Conservation (phyloP, 2,797 vertebrate species). For the Tapirus indicus region DNA sequence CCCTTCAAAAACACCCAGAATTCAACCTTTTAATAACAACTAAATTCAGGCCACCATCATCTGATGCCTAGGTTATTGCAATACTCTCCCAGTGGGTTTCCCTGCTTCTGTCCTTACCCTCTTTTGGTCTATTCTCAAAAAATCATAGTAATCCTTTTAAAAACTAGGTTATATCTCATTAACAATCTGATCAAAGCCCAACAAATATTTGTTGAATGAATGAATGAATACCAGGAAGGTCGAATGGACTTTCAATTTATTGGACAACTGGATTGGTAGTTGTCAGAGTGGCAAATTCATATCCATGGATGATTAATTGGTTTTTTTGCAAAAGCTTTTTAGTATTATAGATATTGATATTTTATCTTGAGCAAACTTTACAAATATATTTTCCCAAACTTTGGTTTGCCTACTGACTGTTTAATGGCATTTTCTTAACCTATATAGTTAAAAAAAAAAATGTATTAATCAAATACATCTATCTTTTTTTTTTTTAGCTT, state of each 20-base stretch:
- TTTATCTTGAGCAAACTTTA: not conserved
- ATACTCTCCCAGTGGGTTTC: not conserved
- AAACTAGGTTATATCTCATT: not conserved
- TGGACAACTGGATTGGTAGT: not conserved
- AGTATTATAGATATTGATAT: not conserved
- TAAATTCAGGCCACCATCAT: not conserved
- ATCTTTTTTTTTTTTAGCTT: not conserved
- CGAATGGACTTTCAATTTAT: not conserved
- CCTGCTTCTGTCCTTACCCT: not conserved
- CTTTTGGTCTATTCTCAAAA: not conserved
- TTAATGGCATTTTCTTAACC: not conserved
- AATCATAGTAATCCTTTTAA: not conserved
- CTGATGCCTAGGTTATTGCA: not conserved
- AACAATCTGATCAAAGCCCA: not conserved
- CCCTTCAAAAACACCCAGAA: not conserved
- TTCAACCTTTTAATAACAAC: not conserved
- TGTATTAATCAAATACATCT: not conserved
- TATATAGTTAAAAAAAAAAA: not conserved
- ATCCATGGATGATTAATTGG: not conserved
- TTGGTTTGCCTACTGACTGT: not conserved
- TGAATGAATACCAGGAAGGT: not conserved
- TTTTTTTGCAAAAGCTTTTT: not conserved
- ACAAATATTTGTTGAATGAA: not conserved
- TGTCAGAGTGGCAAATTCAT: not conserved
- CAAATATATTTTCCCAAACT: not conserved